A percentile compares a stretch with the other conserved stretches of the same genome.
phyloP scores from a whole-genome alignment of 2,797 vertebrate species.

The Halcyon leucocephala region DNA sequence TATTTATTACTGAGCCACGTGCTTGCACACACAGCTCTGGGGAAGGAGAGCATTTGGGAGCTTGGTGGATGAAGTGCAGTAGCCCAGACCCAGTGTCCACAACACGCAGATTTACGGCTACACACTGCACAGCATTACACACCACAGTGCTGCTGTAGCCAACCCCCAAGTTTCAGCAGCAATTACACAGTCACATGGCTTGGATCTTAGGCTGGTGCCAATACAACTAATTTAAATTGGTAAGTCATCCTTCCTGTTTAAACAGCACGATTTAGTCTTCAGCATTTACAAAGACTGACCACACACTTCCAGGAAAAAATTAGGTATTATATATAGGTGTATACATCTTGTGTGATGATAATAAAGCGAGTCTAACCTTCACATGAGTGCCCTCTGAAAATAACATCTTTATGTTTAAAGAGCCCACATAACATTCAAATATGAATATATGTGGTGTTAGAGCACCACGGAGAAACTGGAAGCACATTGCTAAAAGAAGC shows the following conservation, averaged over 20 bases:
- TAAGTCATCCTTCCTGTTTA: background rate
- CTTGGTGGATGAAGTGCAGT: background rate
- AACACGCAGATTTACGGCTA: rapidly evolving
- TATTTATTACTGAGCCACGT: background rate
- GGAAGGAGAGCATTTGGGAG: background rate
- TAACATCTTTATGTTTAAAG: background rate
- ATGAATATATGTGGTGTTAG: background rate
- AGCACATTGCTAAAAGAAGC: background rate
- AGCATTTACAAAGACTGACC: background rate
- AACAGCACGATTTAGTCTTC: background rate
- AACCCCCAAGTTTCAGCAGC: background rate
- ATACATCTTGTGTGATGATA: background rate
- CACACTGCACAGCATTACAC: background rate
- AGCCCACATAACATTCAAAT: background rate
- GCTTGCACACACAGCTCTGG: rapidly evolving
- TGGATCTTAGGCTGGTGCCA: background rate
- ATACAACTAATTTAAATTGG: background rate
- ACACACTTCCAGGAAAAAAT: background rate
- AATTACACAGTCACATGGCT: background rate
- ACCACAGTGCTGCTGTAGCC: rapidly evolving
- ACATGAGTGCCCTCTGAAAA: background rate
- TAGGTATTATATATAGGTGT: too few species aligned
- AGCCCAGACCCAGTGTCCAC: background rate
- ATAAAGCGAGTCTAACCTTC: background rate
- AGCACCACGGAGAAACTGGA: background rate